These are phyloP conservation scores for Harmothoe impar DNA, from an alignment of 2,888 invertebrate species.

Conservation along the genomic window DNA sequence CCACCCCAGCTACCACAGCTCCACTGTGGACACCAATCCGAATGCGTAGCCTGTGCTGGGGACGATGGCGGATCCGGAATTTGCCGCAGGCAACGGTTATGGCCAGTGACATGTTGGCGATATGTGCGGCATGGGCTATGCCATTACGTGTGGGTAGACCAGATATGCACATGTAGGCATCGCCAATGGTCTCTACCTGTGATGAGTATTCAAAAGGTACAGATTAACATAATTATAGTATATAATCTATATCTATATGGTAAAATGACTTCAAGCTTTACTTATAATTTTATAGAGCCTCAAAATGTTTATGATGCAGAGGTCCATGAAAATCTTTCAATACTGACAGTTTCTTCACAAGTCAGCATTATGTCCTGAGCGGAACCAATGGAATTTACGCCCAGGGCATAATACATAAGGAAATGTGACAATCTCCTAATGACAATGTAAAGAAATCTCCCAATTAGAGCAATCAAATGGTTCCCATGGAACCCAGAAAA, in stretches of 20 bases:
- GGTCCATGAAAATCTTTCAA: too few species aligned
- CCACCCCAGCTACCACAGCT: constrained; percentile 68
- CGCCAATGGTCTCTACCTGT: constrained; percentile 70
- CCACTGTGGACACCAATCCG: constrained; percentile 68
- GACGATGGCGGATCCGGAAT: constrained; percentile 68
- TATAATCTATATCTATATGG: neutral
- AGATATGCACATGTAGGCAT: constrained; percentile 70
- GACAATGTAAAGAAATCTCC: too few species aligned
- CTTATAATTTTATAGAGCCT: neutral
- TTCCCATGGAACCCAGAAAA: too few species aligned
- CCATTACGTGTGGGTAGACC: constrained; percentile 68
- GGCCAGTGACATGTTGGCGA: constrained; percentile 69
- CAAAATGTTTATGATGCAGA: too few species aligned
- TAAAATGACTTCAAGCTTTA: neutral
- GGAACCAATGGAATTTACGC: too few species aligned
- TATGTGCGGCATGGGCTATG: constrained; percentile 64
- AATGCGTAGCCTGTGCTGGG: constrained; percentile 62
- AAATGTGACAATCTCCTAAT: too few species aligned
- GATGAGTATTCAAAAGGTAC: neutral
- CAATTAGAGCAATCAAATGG: too few species aligned
- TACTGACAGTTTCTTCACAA: too few species aligned
- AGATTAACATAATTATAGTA: neutral
- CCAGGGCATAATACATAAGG: too few species aligned
- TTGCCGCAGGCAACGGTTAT: constrained; percentile 57
- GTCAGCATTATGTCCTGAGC: too few species aligned